phyloP scores from a whole-genome alignment of 2,113 vertebrate genomes.

The Aviceda subcristata region DNA sequence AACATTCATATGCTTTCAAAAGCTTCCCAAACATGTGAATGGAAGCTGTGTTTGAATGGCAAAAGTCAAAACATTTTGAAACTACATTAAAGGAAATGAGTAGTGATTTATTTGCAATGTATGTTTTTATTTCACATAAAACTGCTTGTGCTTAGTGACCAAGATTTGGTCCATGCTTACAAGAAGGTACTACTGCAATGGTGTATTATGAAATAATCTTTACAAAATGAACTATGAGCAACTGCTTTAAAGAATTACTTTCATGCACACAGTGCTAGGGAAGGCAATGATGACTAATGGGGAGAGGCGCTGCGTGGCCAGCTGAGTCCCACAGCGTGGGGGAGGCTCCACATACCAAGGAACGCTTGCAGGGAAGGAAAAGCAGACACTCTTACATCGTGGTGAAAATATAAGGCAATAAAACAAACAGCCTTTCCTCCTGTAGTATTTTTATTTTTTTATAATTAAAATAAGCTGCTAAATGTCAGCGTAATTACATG shows the following conservation, averaged over 20 bases:
- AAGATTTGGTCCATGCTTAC: neutral
- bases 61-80: neutral
- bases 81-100: neutral
- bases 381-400: neutral
- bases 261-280: neutral
- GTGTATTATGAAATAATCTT: neutral
- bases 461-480: neutral
- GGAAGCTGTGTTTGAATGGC: neutral
- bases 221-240: neutral
- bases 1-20: slow-evolving; percentile 3
- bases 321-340: neutral
- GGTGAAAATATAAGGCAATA: neutral
- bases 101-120: neutral
- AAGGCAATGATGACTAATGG: neutral
- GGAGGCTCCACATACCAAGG: neutral
- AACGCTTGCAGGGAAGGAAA: neutral
- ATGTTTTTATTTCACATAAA: neutral
- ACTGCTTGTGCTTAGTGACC: neutral
- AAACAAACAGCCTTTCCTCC: neutral
- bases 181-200: neutral
- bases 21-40: neutral
- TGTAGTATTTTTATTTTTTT: neutral
- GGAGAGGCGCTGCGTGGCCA: neutral
- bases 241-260: neutral
- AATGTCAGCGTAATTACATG: neutral